A percentile compares a stretch with the other conserved stretches of the same genome.
Conservation (phyloP, 2,888 invertebrate genomes). For the Microctonus brassicae region DNA sequence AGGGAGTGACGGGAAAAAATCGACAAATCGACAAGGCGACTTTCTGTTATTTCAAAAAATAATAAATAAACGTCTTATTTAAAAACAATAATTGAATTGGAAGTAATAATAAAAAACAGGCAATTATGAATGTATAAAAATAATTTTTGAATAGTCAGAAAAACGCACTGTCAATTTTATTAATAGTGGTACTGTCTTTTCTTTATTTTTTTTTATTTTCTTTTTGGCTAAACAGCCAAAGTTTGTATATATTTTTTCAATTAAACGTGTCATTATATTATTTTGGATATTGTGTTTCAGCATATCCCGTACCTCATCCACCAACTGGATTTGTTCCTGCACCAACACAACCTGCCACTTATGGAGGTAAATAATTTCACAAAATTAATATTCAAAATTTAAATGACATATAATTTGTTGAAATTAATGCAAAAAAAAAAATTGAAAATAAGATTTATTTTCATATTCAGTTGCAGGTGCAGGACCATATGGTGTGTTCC, state of each 20-base stretch:
- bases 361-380: conserved; percentile 58
- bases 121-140: not conserved
- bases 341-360: conserved; percentile 65
- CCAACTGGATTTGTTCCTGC: conserved; percentile 68
- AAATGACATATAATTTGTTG: not conserved
- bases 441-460: conserved; percentile 1
- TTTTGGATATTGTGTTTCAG: conserved; percentile 65
- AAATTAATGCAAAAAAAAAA: too few species aligned
- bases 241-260: conserved; percentile 25
- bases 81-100: not conserved
- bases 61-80: not conserved
- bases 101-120: not conserved
- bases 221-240: conserved; percentile 60
- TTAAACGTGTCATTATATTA: conserved; percentile 45
- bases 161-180: conserved; percentile 19
- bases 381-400: not conserved
- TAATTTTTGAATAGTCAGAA: conserved; percentile 11
- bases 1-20: conserved; percentile 19
- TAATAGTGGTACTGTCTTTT: conserved; percentile 57
- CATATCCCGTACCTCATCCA: conserved; percentile 68
- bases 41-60: conserved; percentile 10
- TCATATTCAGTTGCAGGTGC: conserved; percentile 73
- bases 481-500: conserved; percentile 74
- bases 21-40: conserved; percentile 12
- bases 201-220: not conserved